Evolutionary conservation across 2,888 invertebrate genomes (phyloP).

Genomic region (Limnephilus rhombicus): DNA sequence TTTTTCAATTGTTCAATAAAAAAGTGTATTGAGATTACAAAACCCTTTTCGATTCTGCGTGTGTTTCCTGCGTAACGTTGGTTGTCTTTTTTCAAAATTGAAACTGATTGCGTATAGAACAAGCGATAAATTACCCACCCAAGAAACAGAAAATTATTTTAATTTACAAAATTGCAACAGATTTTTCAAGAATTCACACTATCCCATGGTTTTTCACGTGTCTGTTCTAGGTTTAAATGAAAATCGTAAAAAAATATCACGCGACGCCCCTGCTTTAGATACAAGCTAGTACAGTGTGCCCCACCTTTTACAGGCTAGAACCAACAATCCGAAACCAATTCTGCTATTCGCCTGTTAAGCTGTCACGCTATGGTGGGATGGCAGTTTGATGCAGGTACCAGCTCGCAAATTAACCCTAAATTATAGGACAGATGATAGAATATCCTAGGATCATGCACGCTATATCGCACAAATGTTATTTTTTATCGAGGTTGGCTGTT

Average conservation of each 20-base stretch:
- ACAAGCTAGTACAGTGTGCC: background rate
- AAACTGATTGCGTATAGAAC: too few species aligned
- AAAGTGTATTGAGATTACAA: too few species aligned
- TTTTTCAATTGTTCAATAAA: too few species aligned
- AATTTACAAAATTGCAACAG: too few species aligned
- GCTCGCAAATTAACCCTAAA: background rate
- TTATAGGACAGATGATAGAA: slow-evolving; percentile 1
- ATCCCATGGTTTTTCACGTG: too few species aligned
- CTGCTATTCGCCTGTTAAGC: background rate
- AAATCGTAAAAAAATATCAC: background rate
- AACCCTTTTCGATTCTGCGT: too few species aligned
- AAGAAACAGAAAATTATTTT: too few species aligned
- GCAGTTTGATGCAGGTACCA: background rate
- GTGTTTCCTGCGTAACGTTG: too few species aligned
- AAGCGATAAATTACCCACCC: too few species aligned
- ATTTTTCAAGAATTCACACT: too few species aligned
- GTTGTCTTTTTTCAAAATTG: too few species aligned
- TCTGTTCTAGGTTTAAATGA: too few species aligned
- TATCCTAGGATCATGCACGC: background rate
- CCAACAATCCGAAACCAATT: background rate
- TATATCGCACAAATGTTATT: background rate
- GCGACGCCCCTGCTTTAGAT: background rate
- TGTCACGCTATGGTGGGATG: background rate
- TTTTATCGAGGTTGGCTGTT: background rate
- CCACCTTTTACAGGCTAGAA: background rate